Percentiles rank a stretch among this genome's conserved stretches.
Conservation (phyloP, 2,888 invertebrate genomes). For the Perdita meconis region DNA sequence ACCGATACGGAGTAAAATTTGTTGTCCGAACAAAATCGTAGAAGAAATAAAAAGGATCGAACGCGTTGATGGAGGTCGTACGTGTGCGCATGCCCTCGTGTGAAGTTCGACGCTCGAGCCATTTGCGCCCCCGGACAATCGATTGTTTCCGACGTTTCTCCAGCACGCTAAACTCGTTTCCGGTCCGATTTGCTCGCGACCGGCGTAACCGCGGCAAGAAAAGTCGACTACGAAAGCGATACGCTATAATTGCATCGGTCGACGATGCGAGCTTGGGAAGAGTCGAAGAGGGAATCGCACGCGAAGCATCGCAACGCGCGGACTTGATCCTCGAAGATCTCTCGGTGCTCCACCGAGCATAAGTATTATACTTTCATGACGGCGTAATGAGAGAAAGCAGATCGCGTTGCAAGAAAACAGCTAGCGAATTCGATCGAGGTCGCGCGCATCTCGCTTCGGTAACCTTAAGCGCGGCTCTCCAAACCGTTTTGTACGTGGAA, state of each 20-base stretch:
- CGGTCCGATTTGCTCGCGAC: constrained; percentile 61
- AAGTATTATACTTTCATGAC: constrained; percentile 62
- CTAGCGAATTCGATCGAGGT: constrained; percentile 60
- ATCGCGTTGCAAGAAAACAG: constrained; percentile 49
- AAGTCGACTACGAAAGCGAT: constrained; percentile 50
- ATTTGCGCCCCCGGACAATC: constrained; percentile 64
- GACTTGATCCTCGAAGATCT: background rate
- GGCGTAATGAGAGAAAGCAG: constrained; percentile 66
- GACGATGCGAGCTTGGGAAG: background rate
- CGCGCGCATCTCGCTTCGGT: constrained; percentile 32
- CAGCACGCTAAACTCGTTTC: constrained; percentile 67
- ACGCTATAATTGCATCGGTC: constrained; percentile 42
- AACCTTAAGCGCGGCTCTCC: background rate
- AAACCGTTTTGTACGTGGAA: no score
- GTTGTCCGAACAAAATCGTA: background rate
- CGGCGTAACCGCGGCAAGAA: constrained; percentile 45
- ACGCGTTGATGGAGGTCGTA: constrained; percentile 18
- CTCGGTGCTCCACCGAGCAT: constrained; percentile 53
- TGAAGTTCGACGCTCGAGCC: constrained; percentile 57
- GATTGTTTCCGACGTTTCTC: constrained; percentile 72
- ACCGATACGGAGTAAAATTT: no score
- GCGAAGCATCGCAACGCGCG: constrained; percentile 30
- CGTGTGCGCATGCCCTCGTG: constrained; percentile 56
- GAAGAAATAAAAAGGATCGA: background rate
- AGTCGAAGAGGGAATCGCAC: background rate